phyloP scores from a whole-genome alignment of 2,797 vertebrate genomes.

The Delichon dasypus region DNA sequence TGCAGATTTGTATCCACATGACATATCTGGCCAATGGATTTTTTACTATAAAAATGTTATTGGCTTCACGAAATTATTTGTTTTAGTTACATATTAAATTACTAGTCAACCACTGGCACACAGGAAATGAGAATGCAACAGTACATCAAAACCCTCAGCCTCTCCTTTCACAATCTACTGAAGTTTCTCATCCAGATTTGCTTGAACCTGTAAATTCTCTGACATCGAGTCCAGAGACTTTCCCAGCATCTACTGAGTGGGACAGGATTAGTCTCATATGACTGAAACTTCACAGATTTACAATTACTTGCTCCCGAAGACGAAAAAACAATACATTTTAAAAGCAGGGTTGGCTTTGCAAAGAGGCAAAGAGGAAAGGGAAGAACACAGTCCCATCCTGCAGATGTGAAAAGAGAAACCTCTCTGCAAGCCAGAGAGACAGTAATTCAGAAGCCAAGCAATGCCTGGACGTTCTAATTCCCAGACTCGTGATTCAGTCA shows the following conservation, averaged over 20 bases:
- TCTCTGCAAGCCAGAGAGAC: not conserved
- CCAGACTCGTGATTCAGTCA: constrained; percentile 42
- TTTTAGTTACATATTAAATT: not conserved
- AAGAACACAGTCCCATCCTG: not conserved
- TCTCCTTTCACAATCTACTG: not conserved
- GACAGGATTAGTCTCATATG: not conserved
- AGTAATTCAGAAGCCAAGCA: not conserved
- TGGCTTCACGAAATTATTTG: not conserved
- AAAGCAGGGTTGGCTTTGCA: not conserved
- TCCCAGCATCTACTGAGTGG: not conserved
- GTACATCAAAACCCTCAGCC: not conserved
- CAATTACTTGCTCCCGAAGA: not conserved
- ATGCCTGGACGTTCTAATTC: constrained; percentile 11
- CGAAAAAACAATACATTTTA: not conserved
- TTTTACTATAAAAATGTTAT: not conserved
- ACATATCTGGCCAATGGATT: not conserved
- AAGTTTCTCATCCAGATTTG: not conserved
- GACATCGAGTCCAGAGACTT: not conserved
- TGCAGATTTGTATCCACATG: not conserved
- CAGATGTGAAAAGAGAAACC: not conserved
- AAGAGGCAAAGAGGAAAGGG: not conserved
- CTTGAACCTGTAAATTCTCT: not conserved
- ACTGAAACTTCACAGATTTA: not conserved
- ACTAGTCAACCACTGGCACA: not conserved
- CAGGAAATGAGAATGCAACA: not conserved